These are phyloP conservation scores for Phyllostomus hastatus DNA, from an alignment of 2,113 vertebrate genomes.

Conservation along the genomic window DNA sequence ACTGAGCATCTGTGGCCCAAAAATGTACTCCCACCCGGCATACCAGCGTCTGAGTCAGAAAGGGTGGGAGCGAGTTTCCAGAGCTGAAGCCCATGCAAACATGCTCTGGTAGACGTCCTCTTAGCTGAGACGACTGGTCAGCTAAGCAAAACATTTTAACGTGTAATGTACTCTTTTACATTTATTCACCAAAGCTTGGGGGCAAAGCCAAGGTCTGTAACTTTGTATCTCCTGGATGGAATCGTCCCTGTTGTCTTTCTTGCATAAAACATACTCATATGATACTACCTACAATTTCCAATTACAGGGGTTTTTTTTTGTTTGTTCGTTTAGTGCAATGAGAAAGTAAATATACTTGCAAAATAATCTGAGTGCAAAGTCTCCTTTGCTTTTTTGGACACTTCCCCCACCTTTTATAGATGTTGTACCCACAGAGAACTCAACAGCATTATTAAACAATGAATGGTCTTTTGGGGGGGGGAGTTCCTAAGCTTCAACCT, in stretches of 20 bases:
- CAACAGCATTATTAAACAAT: background rate
- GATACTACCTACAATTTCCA: background rate
- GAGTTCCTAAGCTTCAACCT: slow-evolving; percentile 1
- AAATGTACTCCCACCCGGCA: background rate
- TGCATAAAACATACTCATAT: background rate
- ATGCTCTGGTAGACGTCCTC: background rate
- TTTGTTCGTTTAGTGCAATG: background rate
- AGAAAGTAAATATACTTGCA: background rate
- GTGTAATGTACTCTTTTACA: no score
- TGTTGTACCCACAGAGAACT: background rate
- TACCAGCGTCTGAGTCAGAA: background rate
- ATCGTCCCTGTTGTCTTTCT: background rate
- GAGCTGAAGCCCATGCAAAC: background rate
- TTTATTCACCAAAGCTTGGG: background rate
- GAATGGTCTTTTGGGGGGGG: background rate
- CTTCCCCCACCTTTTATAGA: background rate
- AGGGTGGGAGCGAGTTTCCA: background rate
- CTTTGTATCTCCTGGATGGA: background rate
- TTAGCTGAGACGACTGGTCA: background rate
- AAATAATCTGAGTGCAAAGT: background rate
- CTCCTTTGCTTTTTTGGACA: background rate
- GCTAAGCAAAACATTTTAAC: background rate
- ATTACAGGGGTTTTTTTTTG: no score
- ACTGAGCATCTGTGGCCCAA: background rate
- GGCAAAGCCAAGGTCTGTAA: background rate